phyloP scores from a whole-genome alignment of 2,888 invertebrate species.

The Synergus umbraculus region DNA sequence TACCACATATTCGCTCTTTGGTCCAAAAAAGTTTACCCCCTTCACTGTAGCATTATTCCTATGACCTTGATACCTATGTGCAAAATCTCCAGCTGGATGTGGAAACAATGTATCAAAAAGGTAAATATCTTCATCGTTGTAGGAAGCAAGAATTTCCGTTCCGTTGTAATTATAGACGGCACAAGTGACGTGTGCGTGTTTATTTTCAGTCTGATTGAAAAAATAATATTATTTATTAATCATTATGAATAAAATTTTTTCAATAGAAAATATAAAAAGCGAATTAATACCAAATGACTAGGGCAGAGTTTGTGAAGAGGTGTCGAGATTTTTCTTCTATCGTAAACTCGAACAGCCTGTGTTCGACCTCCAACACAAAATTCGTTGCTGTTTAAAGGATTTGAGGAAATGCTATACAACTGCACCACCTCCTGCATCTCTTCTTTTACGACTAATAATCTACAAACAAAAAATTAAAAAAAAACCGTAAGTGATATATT shows the following conservation, averaged over 20 bases:
- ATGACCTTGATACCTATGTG: conserved; percentile 83
- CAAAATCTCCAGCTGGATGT: conserved; percentile 76
- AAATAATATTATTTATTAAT: conserved; percentile 22
- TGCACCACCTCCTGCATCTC: conserved; percentile 84
- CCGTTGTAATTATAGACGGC: conserved; percentile 95
- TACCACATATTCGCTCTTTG: conserved; percentile 92
- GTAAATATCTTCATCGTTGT: conserved; percentile 95
- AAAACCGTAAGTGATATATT: conserved; percentile 15
- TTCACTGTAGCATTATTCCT: conserved; percentile 82
- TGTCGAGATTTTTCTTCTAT: conserved; percentile 81
- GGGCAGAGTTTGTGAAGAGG: conserved; percentile 84
- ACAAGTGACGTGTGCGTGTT: conserved; percentile 87
- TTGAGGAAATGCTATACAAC: conserved; percentile 92
- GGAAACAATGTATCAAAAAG: conserved; percentile 85
- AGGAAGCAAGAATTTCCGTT: conserved; percentile 93
- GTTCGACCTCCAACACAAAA: conserved; percentile 92
- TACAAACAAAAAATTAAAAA: conserved; percentile 63
- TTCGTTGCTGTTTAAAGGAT: conserved; percentile 88
- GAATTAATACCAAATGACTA: conserved; percentile 76
- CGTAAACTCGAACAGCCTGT: conserved; percentile 87
- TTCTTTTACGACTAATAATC: conserved; percentile 80
- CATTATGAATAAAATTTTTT: conserved; percentile 12
- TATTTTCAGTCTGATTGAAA: conserved; percentile 58
- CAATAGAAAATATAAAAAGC: background rate
- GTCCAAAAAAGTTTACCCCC: conserved; percentile 96